Evolutionary conservation across 2,113 vertebrate genomes (phyloP), one percentile per base, ranked within the genome.

Genomic region (Taxidea taxus): DNA sequence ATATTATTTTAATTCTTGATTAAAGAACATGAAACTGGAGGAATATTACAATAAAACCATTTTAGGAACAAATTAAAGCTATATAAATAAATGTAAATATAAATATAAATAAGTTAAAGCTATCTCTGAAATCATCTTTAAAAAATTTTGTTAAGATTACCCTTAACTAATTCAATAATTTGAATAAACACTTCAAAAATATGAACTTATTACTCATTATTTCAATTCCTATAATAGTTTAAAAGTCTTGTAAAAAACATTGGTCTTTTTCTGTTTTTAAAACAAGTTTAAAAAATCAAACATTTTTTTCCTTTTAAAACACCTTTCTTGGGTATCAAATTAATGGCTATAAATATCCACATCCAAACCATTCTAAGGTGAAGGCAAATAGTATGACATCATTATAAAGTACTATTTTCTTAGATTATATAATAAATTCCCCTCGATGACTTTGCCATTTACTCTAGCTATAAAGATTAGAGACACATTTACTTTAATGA

Each of bases 201-300:
- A 3, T 49, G 85, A 39, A 91, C 77, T 80, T 72, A 21, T 60
- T 68, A 83, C 11, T 85, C 84, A 82, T 96, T 86, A 64, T 89
- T 62, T 31, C 14, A 89, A 87, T 83, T 89, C 25, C 16, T 93
- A 20, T 21, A 86, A 86, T 23, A 49, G 42, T 39, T 81, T 80
- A 60, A 84, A 81, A n/a, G 7, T 84, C 23, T 44, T 83, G 12
- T 49, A 37, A 86, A 87, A 68, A 75, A 37, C 15, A 42, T 31
- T 27, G 68, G 64, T 87, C 16, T 31, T 25, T 31, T 58, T 44
- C 47, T 56, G 74, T 66, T 51, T 60, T 82, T 29, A 75, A 49
- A 86, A 44, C 9, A 92, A 94, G 62, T 74, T 95, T 90, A 77
- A 92, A 94, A 95, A 90, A 56, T n/a, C 34, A 87, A 86, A 3